Conservation (phyloP, 2,113 vertebrate species). For the Callaeas wilsoni region DNA sequence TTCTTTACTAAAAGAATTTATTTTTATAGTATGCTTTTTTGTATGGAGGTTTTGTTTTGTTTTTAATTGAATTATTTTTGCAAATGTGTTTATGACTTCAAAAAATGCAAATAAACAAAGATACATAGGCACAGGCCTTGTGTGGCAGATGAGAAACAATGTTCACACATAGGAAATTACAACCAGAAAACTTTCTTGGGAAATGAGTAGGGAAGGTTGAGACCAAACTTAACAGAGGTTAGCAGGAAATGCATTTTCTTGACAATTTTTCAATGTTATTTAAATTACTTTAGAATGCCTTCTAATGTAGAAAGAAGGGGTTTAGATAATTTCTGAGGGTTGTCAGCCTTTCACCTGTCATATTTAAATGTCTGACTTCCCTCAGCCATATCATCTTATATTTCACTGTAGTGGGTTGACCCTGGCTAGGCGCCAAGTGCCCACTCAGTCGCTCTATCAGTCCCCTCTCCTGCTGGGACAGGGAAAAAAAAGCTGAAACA, state of each 20-base stretch:
- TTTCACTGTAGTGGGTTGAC: too few species aligned
- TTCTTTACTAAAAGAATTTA: background rate
- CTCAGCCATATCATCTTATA: background rate
- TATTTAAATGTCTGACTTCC: background rate
- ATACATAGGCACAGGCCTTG: background rate
- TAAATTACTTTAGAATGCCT: background rate
- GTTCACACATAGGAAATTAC: background rate
- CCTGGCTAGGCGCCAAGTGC: too few species aligned
- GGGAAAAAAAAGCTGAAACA: too few species aligned
- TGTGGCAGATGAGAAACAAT: fast-evolving
- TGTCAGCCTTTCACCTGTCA: background rate
- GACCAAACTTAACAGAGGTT: background rate
- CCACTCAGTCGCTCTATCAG: too few species aligned
- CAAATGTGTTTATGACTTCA: background rate
- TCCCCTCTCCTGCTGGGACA: too few species aligned
- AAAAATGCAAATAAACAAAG: background rate
- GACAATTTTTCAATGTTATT: background rate
- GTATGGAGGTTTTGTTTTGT: background rate
- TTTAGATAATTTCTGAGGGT: background rate
- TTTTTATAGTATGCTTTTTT: background rate
- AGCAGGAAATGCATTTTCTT: background rate
- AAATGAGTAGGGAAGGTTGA: background rate
- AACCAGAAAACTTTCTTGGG: background rate
- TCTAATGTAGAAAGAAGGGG: background rate
- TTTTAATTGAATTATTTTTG: background rate